A percentile compares a stretch with the other conserved stretches of the same genome.
phyloP scores from a whole-genome alignment of 1,140 invertebrate genomes.

The Medauroidea extradentata region DNA sequence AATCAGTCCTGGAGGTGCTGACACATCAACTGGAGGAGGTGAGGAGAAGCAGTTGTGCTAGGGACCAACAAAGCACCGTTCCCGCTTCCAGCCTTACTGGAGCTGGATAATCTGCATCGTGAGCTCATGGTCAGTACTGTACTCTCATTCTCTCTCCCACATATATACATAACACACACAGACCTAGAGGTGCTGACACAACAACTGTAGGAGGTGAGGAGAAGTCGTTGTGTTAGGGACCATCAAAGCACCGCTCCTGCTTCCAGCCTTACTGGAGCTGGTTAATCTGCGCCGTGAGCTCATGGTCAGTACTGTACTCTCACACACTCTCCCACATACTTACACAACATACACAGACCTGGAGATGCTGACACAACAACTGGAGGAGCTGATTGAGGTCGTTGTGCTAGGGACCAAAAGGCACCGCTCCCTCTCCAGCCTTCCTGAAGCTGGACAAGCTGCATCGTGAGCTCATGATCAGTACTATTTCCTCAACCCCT shows the following conservation, averaged over 20 bases:
- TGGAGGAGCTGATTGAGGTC: constrained; percentile 78
- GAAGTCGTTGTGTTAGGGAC: constrained; percentile 57
- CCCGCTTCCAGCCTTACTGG: constrained; percentile 68
- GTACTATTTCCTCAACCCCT: no score
- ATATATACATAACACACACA: no score
- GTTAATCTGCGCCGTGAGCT: constrained; percentile 48
- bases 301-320: no score
- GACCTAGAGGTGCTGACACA: constrained; percentile 90
- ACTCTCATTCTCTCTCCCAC: no score
- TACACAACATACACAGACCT: no score
- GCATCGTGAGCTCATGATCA: constrained; percentile 4
- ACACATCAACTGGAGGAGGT: constrained; percentile 90
- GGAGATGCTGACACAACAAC: constrained; percentile 87
- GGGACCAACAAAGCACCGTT: constrained; percentile 48
- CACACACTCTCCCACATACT: no score
- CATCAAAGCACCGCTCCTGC: constrained; percentile 54
- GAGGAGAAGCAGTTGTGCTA: constrained; percentile 61
- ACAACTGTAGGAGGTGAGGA: constrained; percentile 83
- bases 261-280: constrained; percentile 75
- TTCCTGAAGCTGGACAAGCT: constrained; percentile 73
- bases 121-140: no score
- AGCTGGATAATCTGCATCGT: constrained; percentile 60
- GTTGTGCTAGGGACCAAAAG: constrained; percentile 46
- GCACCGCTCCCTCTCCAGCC: constrained; percentile 63
- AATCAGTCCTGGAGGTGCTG: constrained; percentile 91